Evolutionary conservation across 2,797 vertebrate genomes (phyloP), one percentile per base, ranked within the genome.

Genomic region (Tachyglossus aculeatus): DNA sequence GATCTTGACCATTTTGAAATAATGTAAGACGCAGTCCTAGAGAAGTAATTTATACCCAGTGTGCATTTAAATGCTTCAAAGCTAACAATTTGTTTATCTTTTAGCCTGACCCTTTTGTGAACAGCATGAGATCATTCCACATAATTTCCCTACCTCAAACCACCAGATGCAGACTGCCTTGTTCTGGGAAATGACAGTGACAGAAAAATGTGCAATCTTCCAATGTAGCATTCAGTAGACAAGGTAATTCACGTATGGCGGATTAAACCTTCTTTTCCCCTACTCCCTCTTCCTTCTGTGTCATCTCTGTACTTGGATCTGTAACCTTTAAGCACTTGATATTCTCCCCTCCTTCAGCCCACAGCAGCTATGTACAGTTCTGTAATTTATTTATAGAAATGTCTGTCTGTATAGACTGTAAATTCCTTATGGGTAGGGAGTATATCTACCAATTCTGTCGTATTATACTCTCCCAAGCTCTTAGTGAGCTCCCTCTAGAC

Each of bases 31-130:
- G 9, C 31, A 47, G 52, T 27, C 45, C 50, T 66, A 41, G 48
- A 74, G 72, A 38, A 6, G 38, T 72, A 71, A 85, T 56, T 87
- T 67, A 68, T 52, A 47, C 41, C 24, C 33, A 54, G 62, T 74
- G 76, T 71, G 75, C 84, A 86, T 74, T 54, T 75, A 81, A 70
- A 66, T 31, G 32, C 34, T 76, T 66, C 71, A 86, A 81, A 37
- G 36, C 52, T 72, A 73, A 60, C 18, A 71, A 74, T 65, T 75
- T 71, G 80, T 89, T 86, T 88, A 79, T 36, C 53, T 54, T 53
- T 75, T 61, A 57, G 82, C 36, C 25, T 18, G 0, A 33, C 81
- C 38, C 55, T 86, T 81, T 75, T 83, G 61, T 81, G 79, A 48
- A 44, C 43, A 61, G 38, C 34, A 54, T 7, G 43, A 78, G 32